These are phyloP conservation scores for Eristalinus aeneus DNA, from an alignment of 2,888 invertebrate species.

Conservation along the genomic window DNA sequence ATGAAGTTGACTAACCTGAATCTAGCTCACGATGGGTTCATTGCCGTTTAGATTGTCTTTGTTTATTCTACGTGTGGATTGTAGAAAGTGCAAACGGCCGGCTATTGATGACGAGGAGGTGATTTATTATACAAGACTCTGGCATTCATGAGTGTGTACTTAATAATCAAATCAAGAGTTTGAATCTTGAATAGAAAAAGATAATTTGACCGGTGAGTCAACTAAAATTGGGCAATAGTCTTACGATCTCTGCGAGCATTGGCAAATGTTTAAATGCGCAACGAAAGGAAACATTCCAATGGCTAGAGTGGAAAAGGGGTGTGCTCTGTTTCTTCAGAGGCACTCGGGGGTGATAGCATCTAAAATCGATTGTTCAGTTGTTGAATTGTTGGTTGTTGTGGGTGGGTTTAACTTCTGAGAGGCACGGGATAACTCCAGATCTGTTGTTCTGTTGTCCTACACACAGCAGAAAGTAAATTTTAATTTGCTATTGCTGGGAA, in stretches of 20 bases:
- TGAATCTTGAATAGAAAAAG: neutral
- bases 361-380: no score
- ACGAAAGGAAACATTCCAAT: neutral
- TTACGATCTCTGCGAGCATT: neutral
- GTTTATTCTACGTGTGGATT: slow-evolving; percentile 17
- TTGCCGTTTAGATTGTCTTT: slow-evolving; percentile 34
- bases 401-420: no score
- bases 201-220: neutral
- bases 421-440: no score
- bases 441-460: no score
- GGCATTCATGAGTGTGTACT: neutral
- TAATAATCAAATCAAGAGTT: neutral
- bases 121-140: neutral
- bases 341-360: no score
- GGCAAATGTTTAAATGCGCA: neutral
- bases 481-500: no score
- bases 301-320: neutral
- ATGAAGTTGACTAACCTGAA: slow-evolving; percentile 35
- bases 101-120: neutral
- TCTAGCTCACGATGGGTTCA: slow-evolving; percentile 30
- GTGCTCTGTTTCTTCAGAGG: neutral
- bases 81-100: slow-evolving; percentile 36
- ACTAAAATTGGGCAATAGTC: neutral
- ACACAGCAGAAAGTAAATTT: no score
- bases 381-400: no score